Evolutionary conservation across 2,888 invertebrate species (phyloP).

Genomic region (Disparrhopalites patrizii): DNA sequence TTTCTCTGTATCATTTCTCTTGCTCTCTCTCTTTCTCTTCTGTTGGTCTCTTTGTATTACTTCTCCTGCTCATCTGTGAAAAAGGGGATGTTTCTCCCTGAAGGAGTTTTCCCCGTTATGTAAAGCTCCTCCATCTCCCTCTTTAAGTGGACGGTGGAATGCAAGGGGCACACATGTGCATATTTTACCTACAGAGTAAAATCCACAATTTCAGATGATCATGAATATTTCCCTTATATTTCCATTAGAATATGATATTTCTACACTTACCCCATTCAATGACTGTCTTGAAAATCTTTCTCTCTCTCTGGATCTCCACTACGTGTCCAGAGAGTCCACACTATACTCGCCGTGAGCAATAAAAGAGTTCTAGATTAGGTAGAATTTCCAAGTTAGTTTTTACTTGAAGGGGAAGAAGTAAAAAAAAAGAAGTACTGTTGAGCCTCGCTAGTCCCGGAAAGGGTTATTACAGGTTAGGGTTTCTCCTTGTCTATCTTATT

Average conservation of each 20-base stretch:
- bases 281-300: not conserved
- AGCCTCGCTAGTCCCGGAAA: slow-evolving; percentile 24
- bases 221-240: not conserved
- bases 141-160: not conserved
- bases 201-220: too few species aligned
- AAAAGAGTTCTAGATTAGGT: slow-evolving; percentile 24
- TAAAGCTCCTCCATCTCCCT: not conserved
- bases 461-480: slow-evolving; percentile 40
- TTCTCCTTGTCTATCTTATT: slow-evolving; percentile 14
- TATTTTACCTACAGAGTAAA: too few species aligned
- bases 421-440: slow-evolving; percentile 20
- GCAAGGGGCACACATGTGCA: too few species aligned
- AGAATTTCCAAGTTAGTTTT: slow-evolving; percentile 21
- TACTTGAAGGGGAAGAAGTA: too few species aligned
- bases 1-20: too few species aligned
- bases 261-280: not conserved
- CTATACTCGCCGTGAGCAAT: not conserved
- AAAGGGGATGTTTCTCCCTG: too few species aligned
- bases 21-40: too few species aligned
- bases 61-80: too few species aligned
- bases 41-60: too few species aligned
- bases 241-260: not conserved
- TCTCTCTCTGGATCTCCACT: not conserved
- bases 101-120: not conserved
- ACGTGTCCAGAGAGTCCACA: not conserved